Evolutionary conservation across 2,888 invertebrate genomes (phyloP).

Genomic region (Netelia inedita): DNA sequence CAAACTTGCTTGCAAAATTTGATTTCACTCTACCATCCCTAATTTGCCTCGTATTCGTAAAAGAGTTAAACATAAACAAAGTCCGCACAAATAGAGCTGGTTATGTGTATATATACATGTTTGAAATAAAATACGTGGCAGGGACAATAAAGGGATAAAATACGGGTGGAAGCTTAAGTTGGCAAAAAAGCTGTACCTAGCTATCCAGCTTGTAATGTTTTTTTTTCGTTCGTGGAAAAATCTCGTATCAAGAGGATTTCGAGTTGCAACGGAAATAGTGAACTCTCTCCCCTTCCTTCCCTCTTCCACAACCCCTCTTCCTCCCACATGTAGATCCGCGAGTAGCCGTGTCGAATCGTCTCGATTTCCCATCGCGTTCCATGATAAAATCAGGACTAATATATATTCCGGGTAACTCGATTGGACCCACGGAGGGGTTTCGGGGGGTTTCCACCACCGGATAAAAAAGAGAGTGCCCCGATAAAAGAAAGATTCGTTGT

Average conservation of each 20-base stretch:
- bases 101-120: slow-evolving; percentile 3
- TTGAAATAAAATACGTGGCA: slow-evolving; percentile 5
- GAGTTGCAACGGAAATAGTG: background rate
- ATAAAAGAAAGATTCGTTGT: slow-evolving; percentile 10
- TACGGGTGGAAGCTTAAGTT: slow-evolving; percentile 7
- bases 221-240: slow-evolving; percentile 2
- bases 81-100: background rate
- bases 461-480: slow-evolving; percentile 33
- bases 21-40: slow-evolving; percentile 60
- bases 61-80: background rate
- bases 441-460: slow-evolving; percentile 22
- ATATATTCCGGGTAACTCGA: slow-evolving; percentile 79
- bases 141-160: slow-evolving; percentile 8
- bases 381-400: slow-evolving; percentile 78
- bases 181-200: background rate
- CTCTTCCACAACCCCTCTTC: background rate
- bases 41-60: slow-evolving; percentile 55
- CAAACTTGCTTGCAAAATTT: slow-evolving; percentile 58
- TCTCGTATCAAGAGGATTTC: slow-evolving; percentile 1
- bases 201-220: background rate
- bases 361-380: slow-evolving; percentile 72
- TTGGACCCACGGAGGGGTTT: slow-evolving; percentile 69
- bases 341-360: background rate
- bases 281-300: background rate
- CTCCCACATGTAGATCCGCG: background rate